Conservation (phyloP, 2,113 vertebrate species). For the Eleginops maclovinus region DNA sequence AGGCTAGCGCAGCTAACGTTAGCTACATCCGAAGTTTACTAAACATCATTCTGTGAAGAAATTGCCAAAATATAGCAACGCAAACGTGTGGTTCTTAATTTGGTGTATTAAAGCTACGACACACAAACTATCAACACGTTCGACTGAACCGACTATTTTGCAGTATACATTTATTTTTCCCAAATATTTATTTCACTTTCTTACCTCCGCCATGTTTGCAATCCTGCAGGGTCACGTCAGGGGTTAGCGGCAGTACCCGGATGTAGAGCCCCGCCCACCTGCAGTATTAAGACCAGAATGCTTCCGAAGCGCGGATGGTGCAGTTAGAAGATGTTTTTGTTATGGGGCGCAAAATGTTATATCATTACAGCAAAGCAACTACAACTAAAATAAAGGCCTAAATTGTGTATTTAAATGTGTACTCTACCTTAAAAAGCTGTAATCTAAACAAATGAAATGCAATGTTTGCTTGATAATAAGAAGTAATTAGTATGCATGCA, state of each 20-base stretch:
- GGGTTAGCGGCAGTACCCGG: slow-evolving; percentile 79
- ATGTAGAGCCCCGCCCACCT: slow-evolving; percentile 76
- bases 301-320: not conserved
- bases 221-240: slow-evolving; percentile 79
- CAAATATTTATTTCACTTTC: slow-evolving; percentile 81
- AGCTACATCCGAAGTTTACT: slow-evolving; percentile 78
- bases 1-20: slow-evolving; percentile 71
- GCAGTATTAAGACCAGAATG: slow-evolving; percentile 6
- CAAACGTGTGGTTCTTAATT: not conserved
- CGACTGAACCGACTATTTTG: not conserved
- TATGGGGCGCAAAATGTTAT: too few species aligned
- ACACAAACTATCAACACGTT: not conserved
- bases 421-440: not conserved
- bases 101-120: not conserved
- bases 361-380: too few species aligned
- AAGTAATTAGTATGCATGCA: too few species aligned
- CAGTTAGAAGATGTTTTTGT: not conserved
- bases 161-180: slow-evolving; percentile 43
- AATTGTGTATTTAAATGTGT: not conserved
- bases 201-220: slow-evolving; percentile 88
- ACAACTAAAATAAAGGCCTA: too few species aligned
- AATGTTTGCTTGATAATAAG: not conserved
- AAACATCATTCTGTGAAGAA: slow-evolving; percentile 61
- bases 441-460: not conserved
- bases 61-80: not conserved